Evolutionary conservation across 2,888 invertebrate species (phyloP).

Genomic region (Alsophila aescularia): DNA sequence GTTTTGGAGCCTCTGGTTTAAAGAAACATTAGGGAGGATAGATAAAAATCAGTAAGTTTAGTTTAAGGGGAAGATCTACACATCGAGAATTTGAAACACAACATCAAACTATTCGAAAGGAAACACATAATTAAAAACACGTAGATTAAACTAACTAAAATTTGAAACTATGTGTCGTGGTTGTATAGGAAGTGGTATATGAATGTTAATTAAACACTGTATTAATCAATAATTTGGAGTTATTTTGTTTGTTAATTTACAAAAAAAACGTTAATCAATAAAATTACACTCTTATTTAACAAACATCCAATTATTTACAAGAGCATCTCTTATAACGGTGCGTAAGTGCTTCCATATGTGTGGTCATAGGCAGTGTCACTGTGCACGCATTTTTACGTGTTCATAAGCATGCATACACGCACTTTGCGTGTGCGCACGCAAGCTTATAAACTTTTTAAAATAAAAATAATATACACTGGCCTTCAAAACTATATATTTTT

Average conservation of each 20-base stretch:
- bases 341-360: background rate
- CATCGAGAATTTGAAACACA: slow-evolving; percentile 34
- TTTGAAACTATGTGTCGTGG: background rate
- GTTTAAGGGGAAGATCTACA: slow-evolving; percentile 25
- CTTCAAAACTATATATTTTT: no score
- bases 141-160: slow-evolving; percentile 11
- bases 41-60: no score
- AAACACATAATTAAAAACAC: slow-evolving; percentile 3
- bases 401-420: background rate
- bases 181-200: background rate
- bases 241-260: slow-evolving; percentile 5
- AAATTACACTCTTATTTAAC: no score
- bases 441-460: background rate
- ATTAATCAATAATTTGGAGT: slow-evolving; percentile 9
- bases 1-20: no score
- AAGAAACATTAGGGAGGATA: no score
- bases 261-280: no score
- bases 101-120: slow-evolving; percentile 26
- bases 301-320: no score
- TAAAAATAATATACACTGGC: no score
- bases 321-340: no score
- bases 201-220: slow-evolving; percentile 3
- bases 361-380: background rate
- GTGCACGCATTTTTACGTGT: background rate
- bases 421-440: background rate